Evolutionary conservation across 1,140 invertebrate species (phyloP), one percentile per base, ranked within the genome.

Genomic region (Magallana ariakensis): DNA sequence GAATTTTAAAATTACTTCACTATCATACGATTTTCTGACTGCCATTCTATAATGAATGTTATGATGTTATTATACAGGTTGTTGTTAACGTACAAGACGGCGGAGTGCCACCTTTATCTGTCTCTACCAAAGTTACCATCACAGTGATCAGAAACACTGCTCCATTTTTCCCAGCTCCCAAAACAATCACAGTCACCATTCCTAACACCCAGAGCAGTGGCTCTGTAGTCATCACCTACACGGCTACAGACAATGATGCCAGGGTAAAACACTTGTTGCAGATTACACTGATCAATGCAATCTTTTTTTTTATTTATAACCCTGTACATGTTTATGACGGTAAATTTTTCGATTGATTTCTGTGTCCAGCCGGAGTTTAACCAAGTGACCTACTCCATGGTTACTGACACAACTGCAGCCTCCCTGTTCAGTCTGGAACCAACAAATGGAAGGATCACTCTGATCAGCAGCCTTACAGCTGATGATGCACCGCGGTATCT

Each of bases 1-100:
- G n/a, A n/a, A n/a, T n/a, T n/a, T n/a, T n/a, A n/a, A n/a, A n/a
- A n/a, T n/a, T n/a, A n/a, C n/a, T n/a, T n/a, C n/a, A n/a, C n/a
- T n/a, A n/a, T n/a, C n/a, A n/a, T n/a, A n/a, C n/a, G n/a, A n/a
- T n/a, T n/a, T n/a, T n/a, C n/a, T n/a, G n/a, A n/a, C n/a, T n/a
- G n/a, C n/a, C n/a, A n/a, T n/a, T n/a, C n/a, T n/a, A n/a, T n/a
- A n/a, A 46, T 46, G 1, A 5, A 33, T 33, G 33, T 33, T 5
- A 33, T 33, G 5, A 33, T 46, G 33, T 46, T 82, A 55, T 55
- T 82, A 19, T 13, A 3, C 96, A 97, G 93, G 96, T 99, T 86
- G 95, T 96, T 86, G 96, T 99, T 0, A 95, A 98, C 13, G 98
- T 98, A 4, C 97, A 96, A 94, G 98, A 99, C 95, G 97, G 98